phyloP scores from a whole-genome alignment of 2,888 invertebrate genomes.

The Aspidiotus destructor region DNA sequence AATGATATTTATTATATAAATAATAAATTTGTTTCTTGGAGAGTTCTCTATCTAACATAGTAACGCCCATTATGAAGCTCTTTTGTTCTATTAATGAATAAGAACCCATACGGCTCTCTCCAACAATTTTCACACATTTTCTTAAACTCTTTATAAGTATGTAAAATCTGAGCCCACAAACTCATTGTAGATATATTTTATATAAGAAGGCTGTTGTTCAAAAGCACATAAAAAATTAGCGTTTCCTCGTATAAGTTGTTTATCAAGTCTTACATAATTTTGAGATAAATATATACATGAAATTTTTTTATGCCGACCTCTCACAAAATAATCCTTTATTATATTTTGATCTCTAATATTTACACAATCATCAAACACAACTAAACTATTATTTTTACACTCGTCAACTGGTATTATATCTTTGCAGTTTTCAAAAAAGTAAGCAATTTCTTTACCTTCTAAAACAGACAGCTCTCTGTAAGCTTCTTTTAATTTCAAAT shows the following conservation, averaged over 20 bases:
- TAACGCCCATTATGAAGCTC: constrained; percentile 4
- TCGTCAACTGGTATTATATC: constrained; percentile 4
- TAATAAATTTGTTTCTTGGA: not conserved
- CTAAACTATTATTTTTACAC: constrained; percentile 4
- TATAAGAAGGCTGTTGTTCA: constrained; percentile 1
- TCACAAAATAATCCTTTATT: constrained; percentile 2
- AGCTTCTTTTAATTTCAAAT: constrained; percentile 2
- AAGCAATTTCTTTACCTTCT: constrained; percentile 4
- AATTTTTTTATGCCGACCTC: not conserved
- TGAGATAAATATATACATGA: not conserved
- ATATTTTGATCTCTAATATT: constrained; percentile 4
- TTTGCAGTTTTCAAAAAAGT: constrained; percentile 4
- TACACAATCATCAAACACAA: constrained; percentile 2
- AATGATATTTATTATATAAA: not conserved
- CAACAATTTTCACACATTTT: constrained; percentile 1
- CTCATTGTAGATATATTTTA: not conserved
- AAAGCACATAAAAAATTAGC: constrained; percentile 2
- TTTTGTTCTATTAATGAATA: constrained; percentile 4
- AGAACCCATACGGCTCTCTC: not conserved
- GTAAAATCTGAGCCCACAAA: constrained; percentile 1
- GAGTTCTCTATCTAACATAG: not conserved
- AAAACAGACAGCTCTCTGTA: constrained; percentile 2
- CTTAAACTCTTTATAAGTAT: not conserved
- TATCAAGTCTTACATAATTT: constrained; percentile 2
- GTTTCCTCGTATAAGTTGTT: constrained; percentile 4